Percentiles rank a stretch among this genome's conserved stretches.
Evolutionary conservation across 2,888 invertebrate species (phyloP).

Genomic region (Cataglyphis altisquamis): DNA sequence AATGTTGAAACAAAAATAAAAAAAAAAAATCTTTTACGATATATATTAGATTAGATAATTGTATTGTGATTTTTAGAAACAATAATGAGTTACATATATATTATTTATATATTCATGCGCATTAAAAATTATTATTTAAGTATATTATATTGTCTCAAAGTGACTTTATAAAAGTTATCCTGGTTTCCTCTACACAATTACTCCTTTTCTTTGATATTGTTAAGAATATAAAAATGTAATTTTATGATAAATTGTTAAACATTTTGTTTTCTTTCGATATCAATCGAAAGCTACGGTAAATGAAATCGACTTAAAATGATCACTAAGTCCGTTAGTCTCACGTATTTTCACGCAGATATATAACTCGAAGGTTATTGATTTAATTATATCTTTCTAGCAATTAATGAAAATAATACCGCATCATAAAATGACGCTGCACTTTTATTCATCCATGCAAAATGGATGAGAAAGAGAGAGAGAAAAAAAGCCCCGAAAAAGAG

Average conservation of each 20-base stretch:
- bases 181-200: not conserved
- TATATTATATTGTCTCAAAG: not conserved
- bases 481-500: not conserved
- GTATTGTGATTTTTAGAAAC: not conserved
- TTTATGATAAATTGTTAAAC: not conserved
- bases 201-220: not conserved
- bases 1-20: not conserved
- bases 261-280: constrained; percentile 26
- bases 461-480: not conserved
- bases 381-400: constrained; percentile 39
- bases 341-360: constrained; percentile 39
- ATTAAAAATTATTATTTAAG: not conserved
- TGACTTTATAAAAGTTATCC: not conserved
- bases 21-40: not conserved
- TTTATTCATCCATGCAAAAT: constrained; percentile 6
- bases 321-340: constrained; percentile 32
- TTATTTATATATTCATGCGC: not conserved
- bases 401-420: constrained; percentile 43
- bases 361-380: constrained; percentile 41
- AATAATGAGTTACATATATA: not conserved
- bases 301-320: constrained; percentile 41
- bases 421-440: constrained; percentile 37
- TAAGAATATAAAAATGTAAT: not conserved
- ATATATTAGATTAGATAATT: not conserved
- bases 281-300: constrained; percentile 23